phyloP scores from a whole-genome alignment of 2,113 vertebrate species.

The Psettodes erumei region DNA sequence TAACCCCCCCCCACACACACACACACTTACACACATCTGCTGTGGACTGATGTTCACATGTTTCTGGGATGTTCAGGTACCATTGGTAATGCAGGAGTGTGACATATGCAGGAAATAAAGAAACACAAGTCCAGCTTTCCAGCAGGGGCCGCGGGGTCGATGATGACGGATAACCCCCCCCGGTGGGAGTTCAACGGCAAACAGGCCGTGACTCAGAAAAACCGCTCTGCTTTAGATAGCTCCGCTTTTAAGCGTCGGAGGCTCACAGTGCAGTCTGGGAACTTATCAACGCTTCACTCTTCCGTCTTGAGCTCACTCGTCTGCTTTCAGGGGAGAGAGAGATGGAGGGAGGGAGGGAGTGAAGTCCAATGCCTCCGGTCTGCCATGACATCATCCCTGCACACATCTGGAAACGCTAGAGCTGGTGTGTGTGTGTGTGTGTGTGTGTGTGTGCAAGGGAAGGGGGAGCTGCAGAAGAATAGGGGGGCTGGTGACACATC shows the following conservation, averaged over 20 bases:
- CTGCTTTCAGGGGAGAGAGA: slow-evolving; percentile 71
- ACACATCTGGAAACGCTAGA: slow-evolving; percentile 82
- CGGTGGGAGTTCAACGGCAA: slow-evolving; percentile 36
- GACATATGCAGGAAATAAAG: not conserved
- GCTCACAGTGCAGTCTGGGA: slow-evolving; percentile 57
- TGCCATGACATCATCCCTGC: slow-evolving; percentile 82
- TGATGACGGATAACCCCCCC: not conserved
- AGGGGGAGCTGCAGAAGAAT: slow-evolving; percentile 48
- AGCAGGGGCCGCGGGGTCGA: slow-evolving; percentile 12
- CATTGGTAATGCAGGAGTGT: slow-evolving; percentile 47
- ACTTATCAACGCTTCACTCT: slow-evolving; percentile 58
- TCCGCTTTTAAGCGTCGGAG: slow-evolving; percentile 10
- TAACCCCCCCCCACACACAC: slow-evolving; percentile 8
- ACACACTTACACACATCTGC: slow-evolving; percentile 55
- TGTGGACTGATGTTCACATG: slow-evolving; percentile 40
- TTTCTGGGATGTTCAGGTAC: slow-evolving; percentile 71
- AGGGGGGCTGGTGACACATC: slow-evolving; percentile 75
- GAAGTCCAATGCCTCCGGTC: slow-evolving; percentile 72
- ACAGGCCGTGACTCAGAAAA: slow-evolving; percentile 64
- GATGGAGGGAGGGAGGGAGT: slow-evolving; percentile 51
- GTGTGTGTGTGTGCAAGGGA: slow-evolving; percentile 37
- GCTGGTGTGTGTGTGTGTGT: slow-evolving; percentile 48
- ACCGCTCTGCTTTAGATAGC: slow-evolving; percentile 4
- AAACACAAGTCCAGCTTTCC: slow-evolving; percentile 9
- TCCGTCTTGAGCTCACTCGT: slow-evolving; percentile 50